Conservation (phyloP, 2,888 invertebrate species). For the Trilocha varians region DNA sequence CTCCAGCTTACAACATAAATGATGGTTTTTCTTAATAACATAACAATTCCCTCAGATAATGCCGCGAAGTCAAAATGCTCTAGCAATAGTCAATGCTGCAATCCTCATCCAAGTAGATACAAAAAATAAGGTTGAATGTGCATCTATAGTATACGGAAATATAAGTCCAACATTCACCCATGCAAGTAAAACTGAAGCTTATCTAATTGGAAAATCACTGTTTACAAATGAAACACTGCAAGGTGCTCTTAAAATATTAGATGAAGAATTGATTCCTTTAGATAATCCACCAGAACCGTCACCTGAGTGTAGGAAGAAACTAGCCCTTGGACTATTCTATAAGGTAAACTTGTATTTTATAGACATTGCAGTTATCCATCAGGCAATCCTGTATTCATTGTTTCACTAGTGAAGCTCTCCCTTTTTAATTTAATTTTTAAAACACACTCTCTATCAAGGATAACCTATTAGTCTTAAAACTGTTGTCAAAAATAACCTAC, state of each 20-base stretch:
- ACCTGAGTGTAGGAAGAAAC: constrained; percentile 77
- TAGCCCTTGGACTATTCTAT: constrained; percentile 84
- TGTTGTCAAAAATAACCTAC: too few relatives aligned
- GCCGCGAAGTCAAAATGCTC: constrained; percentile 82
- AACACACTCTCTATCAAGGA: too few relatives aligned
- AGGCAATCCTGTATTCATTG: too few relatives aligned
- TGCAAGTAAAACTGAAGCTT: constrained; percentile 73
- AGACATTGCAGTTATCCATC: too few relatives aligned
- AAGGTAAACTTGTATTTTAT: too few relatives aligned
- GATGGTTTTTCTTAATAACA: too few relatives aligned
- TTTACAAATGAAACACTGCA: constrained; percentile 52
- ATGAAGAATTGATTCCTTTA: constrained; percentile 76
- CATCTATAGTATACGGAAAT: constrained; percentile 78
- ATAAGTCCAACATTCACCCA: constrained; percentile 73
- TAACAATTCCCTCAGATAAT: constrained; percentile 78
- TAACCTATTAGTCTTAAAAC: too few relatives aligned
- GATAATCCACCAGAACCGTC: constrained; percentile 77
- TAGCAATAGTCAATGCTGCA: constrained; percentile 84
- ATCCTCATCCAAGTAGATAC: constrained; percentile 75
- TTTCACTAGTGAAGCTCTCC: too few relatives aligned
- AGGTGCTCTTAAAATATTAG: constrained; percentile 65
- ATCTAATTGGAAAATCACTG: constrained; percentile 52
- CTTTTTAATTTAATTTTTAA: too few relatives aligned
- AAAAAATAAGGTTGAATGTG: constrained; percentile 32
- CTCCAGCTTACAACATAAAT: too few relatives aligned